These are phyloP conservation scores for Acleris cristana DNA, from an alignment of 2,888 invertebrate species.

Conservation along the genomic window DNA sequence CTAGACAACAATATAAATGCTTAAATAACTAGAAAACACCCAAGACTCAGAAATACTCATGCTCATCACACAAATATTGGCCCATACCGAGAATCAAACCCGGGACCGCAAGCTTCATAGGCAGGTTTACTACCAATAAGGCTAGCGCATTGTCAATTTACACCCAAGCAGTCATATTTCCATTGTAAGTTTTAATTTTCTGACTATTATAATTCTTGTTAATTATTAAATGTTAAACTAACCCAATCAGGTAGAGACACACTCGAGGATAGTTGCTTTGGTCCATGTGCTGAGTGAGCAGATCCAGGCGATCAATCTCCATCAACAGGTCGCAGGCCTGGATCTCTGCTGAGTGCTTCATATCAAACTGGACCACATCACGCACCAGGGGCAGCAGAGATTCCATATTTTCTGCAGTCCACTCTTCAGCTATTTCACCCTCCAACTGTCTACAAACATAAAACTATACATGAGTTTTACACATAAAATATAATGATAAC, in stretches of 20 bases:
- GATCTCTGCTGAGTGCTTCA: slow-evolving; percentile 98
- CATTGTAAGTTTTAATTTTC: too few species aligned
- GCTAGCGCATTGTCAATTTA: too few species aligned
- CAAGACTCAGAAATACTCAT: too few species aligned
- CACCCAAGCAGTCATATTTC: too few species aligned
- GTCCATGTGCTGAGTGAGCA: slow-evolving; percentile 94
- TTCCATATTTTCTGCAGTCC: slow-evolving; percentile 84
- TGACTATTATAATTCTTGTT: too few species aligned
- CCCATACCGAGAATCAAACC: too few species aligned
- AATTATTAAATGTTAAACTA: slow-evolving; percentile 39
- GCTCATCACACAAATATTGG: too few species aligned
- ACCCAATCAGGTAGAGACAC: slow-evolving; percentile 93
- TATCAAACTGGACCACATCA: slow-evolving; percentile 96
- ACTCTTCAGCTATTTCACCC: slow-evolving; percentile 95
- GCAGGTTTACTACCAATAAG: too few species aligned
- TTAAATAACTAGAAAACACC: too few species aligned
- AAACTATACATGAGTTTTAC: slow-evolving; percentile 8
- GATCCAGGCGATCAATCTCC: slow-evolving; percentile 96
- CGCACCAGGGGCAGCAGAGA: slow-evolving; percentile 90
- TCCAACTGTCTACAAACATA: slow-evolving; percentile 88
- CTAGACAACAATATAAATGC: too few species aligned
- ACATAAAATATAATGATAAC: slow-evolving; percentile 1
- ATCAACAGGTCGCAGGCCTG: slow-evolving; percentile 99
- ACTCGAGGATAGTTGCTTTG: slow-evolving; percentile 95
- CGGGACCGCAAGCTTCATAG: too few species aligned